Evolutionary conservation across 2,797 vertebrate species (phyloP).

Genomic region (Fistularia commersonii): DNA sequence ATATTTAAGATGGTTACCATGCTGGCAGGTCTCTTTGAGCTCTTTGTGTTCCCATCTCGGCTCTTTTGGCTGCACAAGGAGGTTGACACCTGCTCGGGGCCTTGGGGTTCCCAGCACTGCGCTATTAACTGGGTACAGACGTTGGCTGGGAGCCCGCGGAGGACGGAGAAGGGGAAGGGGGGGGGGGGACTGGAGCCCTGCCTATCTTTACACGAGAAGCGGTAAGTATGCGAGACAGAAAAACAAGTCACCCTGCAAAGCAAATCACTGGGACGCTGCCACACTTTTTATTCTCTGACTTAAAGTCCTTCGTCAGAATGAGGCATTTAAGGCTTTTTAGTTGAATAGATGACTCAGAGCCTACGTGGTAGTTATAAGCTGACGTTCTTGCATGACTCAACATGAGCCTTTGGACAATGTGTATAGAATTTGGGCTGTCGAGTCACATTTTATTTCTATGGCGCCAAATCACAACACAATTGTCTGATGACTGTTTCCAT

Average conservation of each 20-base stretch:
- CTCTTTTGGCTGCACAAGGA: slow-evolving; percentile 58
- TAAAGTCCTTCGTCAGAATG: no score
- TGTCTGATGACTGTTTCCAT: no score
- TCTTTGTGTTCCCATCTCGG: slow-evolving; percentile 62
- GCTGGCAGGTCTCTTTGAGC: slow-evolving; percentile 72
- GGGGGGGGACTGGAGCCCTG: slow-evolving; percentile 27
- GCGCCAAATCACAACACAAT: no score
- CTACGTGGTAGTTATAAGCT: no score
- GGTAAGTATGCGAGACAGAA: not conserved
- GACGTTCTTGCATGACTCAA: no score
- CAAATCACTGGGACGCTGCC: not conserved
- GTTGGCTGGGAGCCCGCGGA: slow-evolving; percentile 54
- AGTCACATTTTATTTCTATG: no score
- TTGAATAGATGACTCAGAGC: no score
- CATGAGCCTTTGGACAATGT: no score
- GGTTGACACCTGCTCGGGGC: slow-evolving; percentile 72
- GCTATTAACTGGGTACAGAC: slow-evolving; percentile 55
- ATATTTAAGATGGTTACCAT: slow-evolving; percentile 70
- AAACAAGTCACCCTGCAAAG: not conserved
- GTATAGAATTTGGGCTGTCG: no score
- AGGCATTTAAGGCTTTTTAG: no score
- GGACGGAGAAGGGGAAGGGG: slow-evolving; percentile 22
- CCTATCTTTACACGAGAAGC: slow-evolving; percentile 22
- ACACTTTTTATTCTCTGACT: not conserved
- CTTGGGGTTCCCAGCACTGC: slow-evolving; percentile 61